phyloP scores from a whole-genome alignment of 1,140 invertebrate species.

The Leptinotarsa texana region DNA sequence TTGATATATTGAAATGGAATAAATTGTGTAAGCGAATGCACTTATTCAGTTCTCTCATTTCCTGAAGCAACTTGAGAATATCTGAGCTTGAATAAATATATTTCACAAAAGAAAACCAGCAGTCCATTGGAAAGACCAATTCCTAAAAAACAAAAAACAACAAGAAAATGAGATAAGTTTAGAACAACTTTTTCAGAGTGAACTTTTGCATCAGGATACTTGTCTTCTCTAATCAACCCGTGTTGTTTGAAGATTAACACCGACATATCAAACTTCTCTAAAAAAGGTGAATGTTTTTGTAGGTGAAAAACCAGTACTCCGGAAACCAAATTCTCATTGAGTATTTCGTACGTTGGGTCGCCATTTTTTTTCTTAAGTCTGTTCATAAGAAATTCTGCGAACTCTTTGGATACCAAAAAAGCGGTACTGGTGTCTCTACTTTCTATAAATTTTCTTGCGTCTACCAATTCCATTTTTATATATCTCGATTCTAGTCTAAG shows the following conservation, averaged over 20 bases:
- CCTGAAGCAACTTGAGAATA: background rate
- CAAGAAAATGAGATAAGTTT: conserved; percentile 10
- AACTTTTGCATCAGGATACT: background rate
- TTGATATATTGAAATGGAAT: no score
- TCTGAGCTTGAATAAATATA: background rate
- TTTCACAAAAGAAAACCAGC: background rate
- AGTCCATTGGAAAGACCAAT: conserved; percentile 1
- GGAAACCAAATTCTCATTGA: conserved; percentile 6
- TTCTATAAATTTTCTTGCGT: background rate
- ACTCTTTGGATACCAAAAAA: conserved; percentile 11
- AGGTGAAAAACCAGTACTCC: background rate
- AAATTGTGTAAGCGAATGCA: no score
- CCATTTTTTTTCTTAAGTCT: background rate
- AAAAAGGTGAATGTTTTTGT: conserved; percentile 7
- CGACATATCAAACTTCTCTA: background rate
- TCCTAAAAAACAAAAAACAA: conserved; percentile 6
- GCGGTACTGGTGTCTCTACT: conserved; percentile 2
- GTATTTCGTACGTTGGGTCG: conserved; percentile 5
- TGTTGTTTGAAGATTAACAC: conserved; percentile 8
- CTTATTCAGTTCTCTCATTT: background rate
- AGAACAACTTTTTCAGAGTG: background rate
- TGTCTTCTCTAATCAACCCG: background rate
- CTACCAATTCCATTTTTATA: background rate
- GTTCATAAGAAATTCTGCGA: conserved; percentile 2
- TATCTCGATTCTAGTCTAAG: background rate